phyloP scores from a whole-genome alignment of 2,888 invertebrate genomes.

The Calephelis perditalis region DNA sequence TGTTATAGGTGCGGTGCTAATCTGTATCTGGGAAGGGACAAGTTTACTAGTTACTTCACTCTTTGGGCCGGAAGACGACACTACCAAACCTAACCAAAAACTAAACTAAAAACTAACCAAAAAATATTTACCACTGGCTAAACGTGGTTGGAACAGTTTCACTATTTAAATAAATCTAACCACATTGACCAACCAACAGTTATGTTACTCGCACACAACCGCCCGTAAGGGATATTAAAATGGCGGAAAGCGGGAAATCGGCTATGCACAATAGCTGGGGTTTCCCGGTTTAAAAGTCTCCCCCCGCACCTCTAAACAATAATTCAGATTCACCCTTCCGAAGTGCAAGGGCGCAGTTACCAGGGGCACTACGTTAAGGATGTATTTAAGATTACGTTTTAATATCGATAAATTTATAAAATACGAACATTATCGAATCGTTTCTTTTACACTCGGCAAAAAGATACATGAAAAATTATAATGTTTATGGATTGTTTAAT shows the following conservation, averaged over 20 bases:
- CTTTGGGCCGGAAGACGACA: too few relatives aligned
- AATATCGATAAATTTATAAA: slow-evolving; percentile 16
- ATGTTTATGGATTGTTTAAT: too few relatives aligned
- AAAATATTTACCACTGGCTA: too few relatives aligned
- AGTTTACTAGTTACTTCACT: too few relatives aligned
- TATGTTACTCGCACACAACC: slow-evolving; percentile 34
- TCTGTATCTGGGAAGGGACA: too few relatives aligned
- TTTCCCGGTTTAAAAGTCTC: slow-evolving; percentile 73
- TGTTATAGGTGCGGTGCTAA: too few relatives aligned
- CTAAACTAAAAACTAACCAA: too few relatives aligned
- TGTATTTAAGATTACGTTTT: slow-evolving; percentile 27
- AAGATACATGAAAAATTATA: too few relatives aligned
- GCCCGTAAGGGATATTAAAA: slow-evolving; percentile 60
- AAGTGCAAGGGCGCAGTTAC: slow-evolving; percentile 77
- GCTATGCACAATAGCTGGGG: slow-evolving; percentile 74
- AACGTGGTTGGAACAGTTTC: too few relatives aligned
- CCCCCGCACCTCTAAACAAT: slow-evolving; percentile 67
- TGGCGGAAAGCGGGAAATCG: slow-evolving; percentile 74
- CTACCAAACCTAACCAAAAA: too few relatives aligned
- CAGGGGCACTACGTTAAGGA: slow-evolving; percentile 51
- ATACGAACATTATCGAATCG: neutral
- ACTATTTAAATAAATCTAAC: too few relatives aligned
- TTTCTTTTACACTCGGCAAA: too few relatives aligned
- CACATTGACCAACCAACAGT: slow-evolving; percentile 2
- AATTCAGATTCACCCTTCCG: slow-evolving; percentile 76